These are phyloP conservation scores for Lonchura striata DNA, from an alignment of 2,113 vertebrate species.

Conservation along the genomic window DNA sequence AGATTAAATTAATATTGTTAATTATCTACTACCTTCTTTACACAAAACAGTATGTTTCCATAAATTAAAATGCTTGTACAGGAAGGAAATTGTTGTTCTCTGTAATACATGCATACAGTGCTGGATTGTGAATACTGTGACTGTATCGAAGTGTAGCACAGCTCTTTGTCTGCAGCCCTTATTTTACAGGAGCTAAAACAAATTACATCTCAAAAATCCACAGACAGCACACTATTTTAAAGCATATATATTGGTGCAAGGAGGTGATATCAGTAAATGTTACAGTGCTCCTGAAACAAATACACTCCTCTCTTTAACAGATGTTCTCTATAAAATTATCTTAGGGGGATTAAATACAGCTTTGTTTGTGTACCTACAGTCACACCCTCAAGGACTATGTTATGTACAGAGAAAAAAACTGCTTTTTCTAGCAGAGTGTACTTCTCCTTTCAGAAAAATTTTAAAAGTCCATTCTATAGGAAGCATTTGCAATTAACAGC, in stretches of 20 bases:
- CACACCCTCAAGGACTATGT: neutral
- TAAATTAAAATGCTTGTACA: conserved; percentile 51
- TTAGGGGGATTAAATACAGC: neutral
- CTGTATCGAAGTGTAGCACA: neutral
- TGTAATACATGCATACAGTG: neutral
- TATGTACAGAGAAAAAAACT: neutral
- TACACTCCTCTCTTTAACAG: neutral
- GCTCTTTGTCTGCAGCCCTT: conserved; percentile 10
- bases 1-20: conserved; percentile 60
- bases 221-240: neutral
- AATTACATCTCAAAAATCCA: neutral
- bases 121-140: neutral
- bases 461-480: neutral
- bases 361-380: conserved; percentile 21
- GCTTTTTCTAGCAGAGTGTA: neutral
- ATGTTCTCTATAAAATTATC: conserved; percentile 13
- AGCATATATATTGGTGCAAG: neutral
- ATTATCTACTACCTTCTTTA: conserved; percentile 64
- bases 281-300: neutral
- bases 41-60: conserved; percentile 55
- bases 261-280: neutral
- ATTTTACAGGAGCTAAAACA: neutral
- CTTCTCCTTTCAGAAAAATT: neutral
- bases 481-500: neutral
- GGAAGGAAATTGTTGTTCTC: conserved; percentile 22